Evolutionary conservation across 2,888 invertebrate species (phyloP), one percentile per base, ranked within the genome.

Genomic region (Deilephila porcellus): DNA sequence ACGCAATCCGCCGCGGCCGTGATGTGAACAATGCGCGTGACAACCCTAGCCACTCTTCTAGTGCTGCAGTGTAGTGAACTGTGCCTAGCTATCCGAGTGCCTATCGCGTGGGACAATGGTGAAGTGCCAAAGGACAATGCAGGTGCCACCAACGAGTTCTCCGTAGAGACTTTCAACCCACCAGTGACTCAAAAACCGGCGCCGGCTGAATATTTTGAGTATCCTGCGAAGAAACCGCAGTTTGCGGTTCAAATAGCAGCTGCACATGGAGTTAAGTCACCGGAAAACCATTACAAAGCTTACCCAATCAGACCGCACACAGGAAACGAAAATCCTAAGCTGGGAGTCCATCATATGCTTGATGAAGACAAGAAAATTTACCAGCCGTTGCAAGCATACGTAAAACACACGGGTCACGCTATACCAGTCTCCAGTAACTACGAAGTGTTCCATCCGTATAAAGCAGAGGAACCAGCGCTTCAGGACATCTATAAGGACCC

Each of bases 1-100:
- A 83, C 83, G 87, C 82, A 81, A 81, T 67, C 83, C 83, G 86
- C 82, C 89, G 89, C 88, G 89, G 86, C 81, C 91, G 93, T 91
- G 89, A 94, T 94, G 94, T 92, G 85, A 91, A 91, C 90, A 87
- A 92, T 92, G 92, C 86, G 86, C 85, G 87, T 86, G 82, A 81
- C 81, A 82, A 84, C 85, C 74, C 76, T 88, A 80, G 81, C 81
- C 72, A 79, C 86, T 74, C 78, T 91, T 74, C 76, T 89, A 82
- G 86, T 91, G 83, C 80, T 91, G 74, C 85, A 88, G 86, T 90
- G 88, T 85, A 86, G 87, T 89, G 86, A 87, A 81, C 82, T 90
- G 86, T 91, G 93, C 80, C 82, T 82, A 62, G 77, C 90, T 73
- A 93, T 94, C 76, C 88, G 90, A 78, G 94, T 94, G 77, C 94